Evolutionary conservation across 2,113 vertebrate genomes (phyloP).

Genomic region (Noctilio leporinus): DNA sequence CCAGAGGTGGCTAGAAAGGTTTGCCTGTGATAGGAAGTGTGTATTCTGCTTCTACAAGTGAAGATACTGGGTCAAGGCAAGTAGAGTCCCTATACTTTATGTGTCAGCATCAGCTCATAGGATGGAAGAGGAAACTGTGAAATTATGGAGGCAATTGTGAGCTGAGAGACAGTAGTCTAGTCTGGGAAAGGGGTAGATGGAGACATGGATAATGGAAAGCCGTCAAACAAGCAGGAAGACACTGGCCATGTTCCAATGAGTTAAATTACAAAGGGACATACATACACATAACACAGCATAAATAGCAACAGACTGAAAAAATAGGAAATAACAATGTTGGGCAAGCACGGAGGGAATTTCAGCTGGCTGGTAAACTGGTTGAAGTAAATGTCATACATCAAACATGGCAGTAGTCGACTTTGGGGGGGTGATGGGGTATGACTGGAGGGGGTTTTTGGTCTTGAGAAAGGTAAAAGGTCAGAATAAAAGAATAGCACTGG

Average conservation of each 20-base stretch:
- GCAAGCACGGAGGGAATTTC: constrained; percentile 18
- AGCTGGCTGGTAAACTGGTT: not conserved
- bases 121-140: not conserved
- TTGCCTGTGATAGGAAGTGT: not conserved
- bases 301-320: not conserved
- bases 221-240: not conserved
- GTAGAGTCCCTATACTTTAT: not conserved
- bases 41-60: not conserved
- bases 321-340: not conserved
- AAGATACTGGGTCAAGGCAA: not conserved
- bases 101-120: not conserved
- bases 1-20: not conserved
- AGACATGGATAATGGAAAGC: not conserved
- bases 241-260: not conserved
- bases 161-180: not conserved
- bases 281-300: not conserved
- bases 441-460: not conserved
- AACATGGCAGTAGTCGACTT: not conserved
- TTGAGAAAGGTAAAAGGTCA: not conserved
- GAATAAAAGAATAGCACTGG: not conserved
- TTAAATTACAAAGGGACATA: not conserved
- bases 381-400: not conserved
- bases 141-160: not conserved
- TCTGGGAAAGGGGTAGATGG: not conserved
- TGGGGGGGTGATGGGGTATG: not conserved